Evolutionary conservation across 2,888 invertebrate genomes (phyloP).

Genomic region (Cabera pusaria): DNA sequence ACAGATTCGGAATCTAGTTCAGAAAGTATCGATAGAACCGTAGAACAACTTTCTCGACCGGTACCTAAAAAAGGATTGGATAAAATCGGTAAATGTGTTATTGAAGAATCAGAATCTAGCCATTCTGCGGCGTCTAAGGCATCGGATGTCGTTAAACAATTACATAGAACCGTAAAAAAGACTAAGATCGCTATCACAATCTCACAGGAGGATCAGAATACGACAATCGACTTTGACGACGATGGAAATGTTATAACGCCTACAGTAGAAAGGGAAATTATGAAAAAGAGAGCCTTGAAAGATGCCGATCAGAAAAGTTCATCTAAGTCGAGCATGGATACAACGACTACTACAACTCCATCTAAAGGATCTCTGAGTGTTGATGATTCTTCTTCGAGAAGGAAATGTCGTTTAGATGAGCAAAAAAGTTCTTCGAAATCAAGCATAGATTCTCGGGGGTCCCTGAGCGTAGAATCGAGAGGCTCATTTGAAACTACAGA

Average conservation of each 20-base stretch:
- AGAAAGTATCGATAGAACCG: slow-evolving; percentile 77
- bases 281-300: slow-evolving; percentile 71
- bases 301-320: slow-evolving; percentile 77
- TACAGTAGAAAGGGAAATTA: slow-evolving; percentile 68
- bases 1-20: slow-evolving; percentile 85
- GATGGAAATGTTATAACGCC: slow-evolving; percentile 76
- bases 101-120: slow-evolving; percentile 85
- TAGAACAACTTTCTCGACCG: slow-evolving; percentile 73
- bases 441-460: slow-evolving; percentile 85
- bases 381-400: slow-evolving; percentile 75
- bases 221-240: slow-evolving; percentile 78
- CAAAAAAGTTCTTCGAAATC: slow-evolving; percentile 85
- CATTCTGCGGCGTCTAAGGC: slow-evolving; percentile 80
- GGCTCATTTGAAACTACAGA: slow-evolving; percentile 89
- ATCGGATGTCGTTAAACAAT: slow-evolving; percentile 72
- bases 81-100: slow-evolving; percentile 71
- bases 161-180: slow-evolving; percentile 76
- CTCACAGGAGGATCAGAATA: slow-evolving; percentile 80
- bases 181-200: slow-evolving; percentile 80
- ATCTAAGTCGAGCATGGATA: slow-evolving; percentile 84
- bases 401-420: slow-evolving; percentile 71
- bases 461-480: slow-evolving; percentile 86
- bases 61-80: slow-evolving; percentile 73
- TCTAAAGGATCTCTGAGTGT: slow-evolving; percentile 79
- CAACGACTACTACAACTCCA: slow-evolving; percentile 74